Evolutionary conservation across 2,113 vertebrate genomes (phyloP).

Genomic region (Tupaia chinensis): DNA sequence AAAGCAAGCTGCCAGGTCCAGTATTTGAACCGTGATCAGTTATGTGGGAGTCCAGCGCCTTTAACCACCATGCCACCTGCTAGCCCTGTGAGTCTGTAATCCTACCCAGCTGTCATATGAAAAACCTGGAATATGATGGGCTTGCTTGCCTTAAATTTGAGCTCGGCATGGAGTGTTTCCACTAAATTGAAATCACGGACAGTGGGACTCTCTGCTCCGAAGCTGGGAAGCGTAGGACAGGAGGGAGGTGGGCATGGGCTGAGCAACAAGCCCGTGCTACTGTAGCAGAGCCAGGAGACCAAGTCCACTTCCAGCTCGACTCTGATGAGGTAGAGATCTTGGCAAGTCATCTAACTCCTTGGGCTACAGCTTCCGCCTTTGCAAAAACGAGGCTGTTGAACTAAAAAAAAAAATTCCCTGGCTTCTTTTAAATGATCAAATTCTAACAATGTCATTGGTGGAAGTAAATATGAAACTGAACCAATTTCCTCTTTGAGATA

Average conservation of each 20-base stretch:
- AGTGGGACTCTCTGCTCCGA: not conserved
- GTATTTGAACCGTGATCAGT: too few relatives aligned
- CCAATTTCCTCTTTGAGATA: not conserved
- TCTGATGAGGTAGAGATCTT: not conserved
- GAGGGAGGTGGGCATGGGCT: not conserved
- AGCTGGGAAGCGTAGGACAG: not conserved
- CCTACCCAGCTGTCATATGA: slow-evolving; percentile 54
- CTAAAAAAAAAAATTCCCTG: not conserved
- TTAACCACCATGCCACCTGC: not conserved
- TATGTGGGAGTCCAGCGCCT: too few relatives aligned
- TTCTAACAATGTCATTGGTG: not conserved
- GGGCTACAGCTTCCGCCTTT: not conserved
- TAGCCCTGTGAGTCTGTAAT: slow-evolving; percentile 55
- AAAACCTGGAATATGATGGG: slow-evolving; percentile 51
- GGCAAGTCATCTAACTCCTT: not conserved
- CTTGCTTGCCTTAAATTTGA: slow-evolving; percentile 63
- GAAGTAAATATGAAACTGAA: not conserved
- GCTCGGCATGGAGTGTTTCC: slow-evolving; percentile 43
- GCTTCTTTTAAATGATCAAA: not conserved
- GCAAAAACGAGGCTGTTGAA: not conserved
- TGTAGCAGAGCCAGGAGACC: not conserved
- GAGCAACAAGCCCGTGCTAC: rapidly evolving
- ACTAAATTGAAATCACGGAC: not conserved
- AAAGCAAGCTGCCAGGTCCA: too few relatives aligned
- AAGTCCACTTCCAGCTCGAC: not conserved